Percentiles rank a stretch among this genome's conserved stretches.
Conservation (phyloP, 2,888 invertebrate genomes). For the Stratiomys singularior region DNA sequence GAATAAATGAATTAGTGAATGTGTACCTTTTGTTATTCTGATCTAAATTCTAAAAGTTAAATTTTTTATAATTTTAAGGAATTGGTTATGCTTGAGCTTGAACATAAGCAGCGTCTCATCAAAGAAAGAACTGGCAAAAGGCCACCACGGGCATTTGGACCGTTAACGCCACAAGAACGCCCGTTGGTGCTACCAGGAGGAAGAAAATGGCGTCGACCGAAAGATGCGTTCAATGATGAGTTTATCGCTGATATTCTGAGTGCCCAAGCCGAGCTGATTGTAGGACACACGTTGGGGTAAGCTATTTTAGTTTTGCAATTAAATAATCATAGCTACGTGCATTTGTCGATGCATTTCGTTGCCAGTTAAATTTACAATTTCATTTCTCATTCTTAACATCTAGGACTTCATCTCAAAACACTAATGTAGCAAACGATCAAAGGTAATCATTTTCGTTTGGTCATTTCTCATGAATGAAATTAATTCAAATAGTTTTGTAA, state of each 20-base stretch:
- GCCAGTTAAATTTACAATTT: not conserved
- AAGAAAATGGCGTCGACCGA: conserved; percentile 81
- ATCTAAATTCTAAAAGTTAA: too few relatives aligned
- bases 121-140: conserved; percentile 68
- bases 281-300: conserved; percentile 87
- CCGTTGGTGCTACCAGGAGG: conserved; percentile 83
- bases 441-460: conserved; percentile 58
- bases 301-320: conserved; percentile 55
- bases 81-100: conserved; percentile 56
- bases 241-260: conserved; percentile 87
- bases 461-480: not conserved
- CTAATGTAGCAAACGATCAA: conserved; percentile 63
- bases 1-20: too few relatives aligned
- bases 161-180: conserved; percentile 73
- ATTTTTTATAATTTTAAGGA: too few relatives aligned
- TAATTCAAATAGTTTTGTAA: too few relatives aligned
- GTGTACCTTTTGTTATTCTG: too few relatives aligned
- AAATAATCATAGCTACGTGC: too few relatives aligned
- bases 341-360: conserved; percentile 26
- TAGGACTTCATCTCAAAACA: conserved; percentile 64
- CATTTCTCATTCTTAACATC: conserved; percentile 51
- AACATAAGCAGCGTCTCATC: conserved; percentile 66
- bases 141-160: conserved; percentile 68
- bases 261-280: conserved; percentile 86
- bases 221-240: conserved; percentile 89